Evolutionary conservation across 2,888 invertebrate genomes (phyloP), one percentile per base, ranked within the genome.

Genomic region (Andrena haemorrhoa): DNA sequence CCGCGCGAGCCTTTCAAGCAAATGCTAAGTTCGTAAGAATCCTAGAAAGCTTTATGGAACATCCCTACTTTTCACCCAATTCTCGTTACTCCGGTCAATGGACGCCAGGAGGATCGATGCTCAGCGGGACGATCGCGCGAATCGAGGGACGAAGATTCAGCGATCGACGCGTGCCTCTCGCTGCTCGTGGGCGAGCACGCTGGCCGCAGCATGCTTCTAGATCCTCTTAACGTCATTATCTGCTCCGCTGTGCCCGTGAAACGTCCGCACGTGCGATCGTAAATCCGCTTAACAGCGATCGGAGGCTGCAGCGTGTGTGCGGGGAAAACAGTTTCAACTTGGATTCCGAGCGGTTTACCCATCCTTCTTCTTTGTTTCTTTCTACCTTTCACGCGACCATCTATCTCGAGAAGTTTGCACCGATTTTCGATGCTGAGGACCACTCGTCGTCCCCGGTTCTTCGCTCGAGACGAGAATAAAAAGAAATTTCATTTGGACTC

Each of bases 231-330:
- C 76, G 82, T 86, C 87, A 84, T 88, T 89, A 89, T 80, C 75
- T 79, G 84, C 75, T 53, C 60, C 75, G 75, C 77, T 79, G 83
- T 81, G 65, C 70, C 65, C 79, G 82, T 79, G 77, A 79, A 89
- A 84, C 77, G 82, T 80, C 79, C 82, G 80, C 81, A 79, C 87
- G 86, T 82, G 80, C 80, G 70, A 63, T 58, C 81, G 80, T 83
- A 88, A 88, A 88, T 88, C 89, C 87, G 84, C 80, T 88, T 88
- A 88, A 88, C 81, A 65, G 68, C 83, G 84, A 88, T 88, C 79
- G 75, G 56, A 68, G 76, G 77, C 73, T 83, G 79, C 66, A 68
- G 75, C 79, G 73, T 80, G 70, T 65, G 26, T 77, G 35, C 61
- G 64, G 66, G 64, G 63, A 41, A 85, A 86, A 86, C 88, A 87